Conservation (phyloP, 2,113 vertebrate species). For the Theropithecus gelada region DNA sequence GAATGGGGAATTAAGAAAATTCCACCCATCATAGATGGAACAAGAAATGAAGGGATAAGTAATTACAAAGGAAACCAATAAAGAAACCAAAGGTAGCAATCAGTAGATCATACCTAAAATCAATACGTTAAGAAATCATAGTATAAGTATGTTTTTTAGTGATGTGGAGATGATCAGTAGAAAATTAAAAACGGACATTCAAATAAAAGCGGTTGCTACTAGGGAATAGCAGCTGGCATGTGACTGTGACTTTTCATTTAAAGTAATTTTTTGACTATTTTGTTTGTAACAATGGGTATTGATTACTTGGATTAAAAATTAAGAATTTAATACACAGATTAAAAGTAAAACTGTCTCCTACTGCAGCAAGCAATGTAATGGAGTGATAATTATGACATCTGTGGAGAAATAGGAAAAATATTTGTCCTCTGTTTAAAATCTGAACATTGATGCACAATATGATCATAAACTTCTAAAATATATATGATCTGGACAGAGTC, state of each 20-base stretch:
- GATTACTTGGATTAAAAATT: background rate
- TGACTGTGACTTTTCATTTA: background rate
- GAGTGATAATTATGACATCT: background rate
- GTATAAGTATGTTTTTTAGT: background rate
- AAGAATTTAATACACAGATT: background rate
- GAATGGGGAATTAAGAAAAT: background rate
- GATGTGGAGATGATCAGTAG: background rate
- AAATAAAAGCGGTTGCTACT: background rate
- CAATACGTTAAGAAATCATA: background rate
- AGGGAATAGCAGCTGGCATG: background rate
- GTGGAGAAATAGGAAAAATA: background rate
- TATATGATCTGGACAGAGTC: background rate
- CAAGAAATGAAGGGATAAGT: background rate
- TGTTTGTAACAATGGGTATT: background rate
- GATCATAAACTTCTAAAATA: background rate
- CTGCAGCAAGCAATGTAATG: background rate
- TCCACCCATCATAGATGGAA: background rate
- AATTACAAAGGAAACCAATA: background rate
- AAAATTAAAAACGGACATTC: background rate
- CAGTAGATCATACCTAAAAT: background rate
- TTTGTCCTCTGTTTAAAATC: background rate
- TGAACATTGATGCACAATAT: background rate
- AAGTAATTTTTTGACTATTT: constrained; percentile 2
- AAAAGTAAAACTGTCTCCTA: background rate
- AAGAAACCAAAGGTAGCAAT: background rate